Evolutionary conservation across 2,888 invertebrate species (phyloP).

Genomic region (Polymixis flavicincta): DNA sequence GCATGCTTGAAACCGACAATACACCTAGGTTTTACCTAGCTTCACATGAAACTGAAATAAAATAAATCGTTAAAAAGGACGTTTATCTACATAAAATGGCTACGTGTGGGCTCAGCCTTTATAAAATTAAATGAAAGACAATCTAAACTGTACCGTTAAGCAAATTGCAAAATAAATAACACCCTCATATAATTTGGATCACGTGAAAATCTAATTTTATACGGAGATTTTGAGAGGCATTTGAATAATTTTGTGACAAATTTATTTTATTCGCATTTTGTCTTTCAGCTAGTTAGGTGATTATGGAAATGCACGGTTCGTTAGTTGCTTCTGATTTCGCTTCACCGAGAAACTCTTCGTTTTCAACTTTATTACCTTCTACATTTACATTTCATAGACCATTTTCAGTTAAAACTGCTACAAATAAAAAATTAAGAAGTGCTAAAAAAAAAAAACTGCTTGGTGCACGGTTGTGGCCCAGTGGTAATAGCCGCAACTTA

Average conservation of each 20-base stretch:
- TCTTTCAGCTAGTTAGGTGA: conserved; percentile 18
- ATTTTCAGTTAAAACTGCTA: background rate
- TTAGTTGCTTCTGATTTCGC: conserved; percentile 25
- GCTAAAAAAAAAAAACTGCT: too few species aligned
- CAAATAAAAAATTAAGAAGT: background rate
- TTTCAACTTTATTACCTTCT: conserved; percentile 2
- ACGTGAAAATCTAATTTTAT: background rate
- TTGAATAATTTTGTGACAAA: conserved; percentile 17
- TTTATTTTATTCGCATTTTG: conserved; percentile 26
- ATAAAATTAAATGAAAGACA: conserved; percentile 3
- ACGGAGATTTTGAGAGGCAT: background rate
- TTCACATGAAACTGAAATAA: too few species aligned
- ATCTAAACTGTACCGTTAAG: background rate
- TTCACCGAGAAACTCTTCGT: background rate
- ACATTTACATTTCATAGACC: background rate
- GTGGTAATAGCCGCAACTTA: too few species aligned
- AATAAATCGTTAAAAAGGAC: too few species aligned
- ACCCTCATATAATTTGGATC: background rate
- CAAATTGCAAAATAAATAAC: conserved; percentile 20
- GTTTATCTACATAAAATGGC: background rate
- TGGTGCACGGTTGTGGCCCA: too few species aligned
- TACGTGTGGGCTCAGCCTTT: background rate
- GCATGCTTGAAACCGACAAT: background rate
- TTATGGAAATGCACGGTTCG: conserved; percentile 16
- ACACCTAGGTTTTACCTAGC: background rate